These are phyloP conservation scores for Drosophila subsilvestris DNA, from an alignment of 2,888 invertebrate species.

Conservation along the genomic window DNA sequence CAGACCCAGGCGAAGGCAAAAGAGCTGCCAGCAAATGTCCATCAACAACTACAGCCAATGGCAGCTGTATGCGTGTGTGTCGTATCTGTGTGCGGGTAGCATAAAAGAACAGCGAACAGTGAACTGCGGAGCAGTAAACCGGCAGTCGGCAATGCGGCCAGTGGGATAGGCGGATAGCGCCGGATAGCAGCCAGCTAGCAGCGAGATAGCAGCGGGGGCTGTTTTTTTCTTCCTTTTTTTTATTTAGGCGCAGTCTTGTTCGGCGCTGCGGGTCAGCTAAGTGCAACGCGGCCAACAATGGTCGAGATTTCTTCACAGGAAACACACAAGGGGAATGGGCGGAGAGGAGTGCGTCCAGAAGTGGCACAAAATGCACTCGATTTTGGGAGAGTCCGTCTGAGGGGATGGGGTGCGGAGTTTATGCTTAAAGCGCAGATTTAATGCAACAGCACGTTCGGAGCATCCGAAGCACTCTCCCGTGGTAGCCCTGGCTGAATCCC, in stretches of 20 bases:
- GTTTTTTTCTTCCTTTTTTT: conserved; percentile 30
- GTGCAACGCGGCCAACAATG: conserved; percentile 62
- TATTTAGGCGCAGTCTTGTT: conserved; percentile 28
- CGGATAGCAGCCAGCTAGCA: conserved; percentile 1
- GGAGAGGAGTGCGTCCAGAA: conserved; percentile 1
- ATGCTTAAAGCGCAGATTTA: conserved; percentile 40
- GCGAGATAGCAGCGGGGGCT: conserved; percentile 2
- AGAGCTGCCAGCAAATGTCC: conserved; percentile 79
- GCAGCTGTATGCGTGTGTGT: conserved; percentile 35
- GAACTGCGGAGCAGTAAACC: conserved; percentile 31
- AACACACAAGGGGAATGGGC: conserved; percentile 1
- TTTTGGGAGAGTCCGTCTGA: conserved; percentile 5
- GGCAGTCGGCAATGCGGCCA: conserved; percentile 30
- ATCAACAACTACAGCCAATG: conserved; percentile 68
- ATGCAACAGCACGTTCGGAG: conserved; percentile 45
- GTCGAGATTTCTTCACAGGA: conserved; percentile 22
- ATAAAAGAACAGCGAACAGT: conserved; percentile 53
- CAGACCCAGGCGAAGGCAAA: conserved; percentile 53
- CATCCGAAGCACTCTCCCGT: conserved; percentile 2
- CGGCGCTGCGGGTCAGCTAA: conserved; percentile 64
- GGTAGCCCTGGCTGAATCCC: conserved; percentile 10
- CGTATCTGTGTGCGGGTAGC: conserved; percentile 23
- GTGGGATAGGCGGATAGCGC: conserved; percentile 15
- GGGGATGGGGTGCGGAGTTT: conserved; percentile 5
- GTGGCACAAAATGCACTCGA: conserved; percentile 40